These are phyloP conservation scores for Pararge aegeria DNA, from an alignment of 1,140 invertebrate genomes.

Conservation along the genomic window DNA sequence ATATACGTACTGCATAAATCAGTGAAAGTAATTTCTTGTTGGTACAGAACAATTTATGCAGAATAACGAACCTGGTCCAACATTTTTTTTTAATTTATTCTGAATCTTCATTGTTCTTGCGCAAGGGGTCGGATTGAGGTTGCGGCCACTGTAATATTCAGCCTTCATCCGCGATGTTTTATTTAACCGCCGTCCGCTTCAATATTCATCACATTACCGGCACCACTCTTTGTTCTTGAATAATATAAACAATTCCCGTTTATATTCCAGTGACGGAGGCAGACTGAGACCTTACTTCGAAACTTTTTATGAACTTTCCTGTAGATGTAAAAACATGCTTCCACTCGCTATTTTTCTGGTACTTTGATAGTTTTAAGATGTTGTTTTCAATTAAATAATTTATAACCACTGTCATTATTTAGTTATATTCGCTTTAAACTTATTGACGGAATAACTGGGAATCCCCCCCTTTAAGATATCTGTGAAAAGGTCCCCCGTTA, in stretches of 20 bases:
- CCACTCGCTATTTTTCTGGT: not conserved
- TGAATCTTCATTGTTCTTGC: conserved; percentile 18
- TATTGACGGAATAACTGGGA: no score
- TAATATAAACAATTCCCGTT: conserved; percentile 25
- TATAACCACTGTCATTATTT: not conserved
- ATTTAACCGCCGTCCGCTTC: conserved; percentile 25
- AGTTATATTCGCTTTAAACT: no score
- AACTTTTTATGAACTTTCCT: conserved; percentile 2
- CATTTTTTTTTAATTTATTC: conserved; percentile 21
- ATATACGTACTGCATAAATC: no score
- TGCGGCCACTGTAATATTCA: conserved; percentile 20
- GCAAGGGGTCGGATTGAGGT: conserved; percentile 18
- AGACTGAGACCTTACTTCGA: conserved; percentile 3
- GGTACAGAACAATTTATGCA: not conserved
- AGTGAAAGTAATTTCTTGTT: no score
- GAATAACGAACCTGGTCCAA: not conserved
- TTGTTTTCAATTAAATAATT: not conserved
- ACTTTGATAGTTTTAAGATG: not conserved
- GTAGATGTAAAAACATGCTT: not conserved
- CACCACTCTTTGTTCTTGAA: conserved; percentile 27
- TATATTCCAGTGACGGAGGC: conserved; percentile 22
- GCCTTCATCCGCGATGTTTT: conserved; percentile 22
- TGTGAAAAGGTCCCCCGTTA: no score
- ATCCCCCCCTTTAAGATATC: no score
- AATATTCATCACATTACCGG: conserved; percentile 30